Base-by-base conservation (phyloP, 2,888 invertebrate genomes). In the Idaea aversata region DNA sequence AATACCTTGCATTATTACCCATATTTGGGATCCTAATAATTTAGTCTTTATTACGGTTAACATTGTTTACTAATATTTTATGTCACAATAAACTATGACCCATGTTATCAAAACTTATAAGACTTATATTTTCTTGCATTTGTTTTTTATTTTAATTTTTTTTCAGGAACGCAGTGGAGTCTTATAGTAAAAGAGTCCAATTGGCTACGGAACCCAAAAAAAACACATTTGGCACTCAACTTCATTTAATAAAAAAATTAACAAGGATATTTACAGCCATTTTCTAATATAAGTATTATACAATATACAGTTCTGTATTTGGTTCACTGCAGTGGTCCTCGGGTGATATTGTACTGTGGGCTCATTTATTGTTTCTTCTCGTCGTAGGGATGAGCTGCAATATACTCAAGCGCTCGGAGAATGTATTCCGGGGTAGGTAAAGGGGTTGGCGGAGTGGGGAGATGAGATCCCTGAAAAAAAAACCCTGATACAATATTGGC, bases 361-460 rank as follows among this genome's bases (percentile, higher is more conserved):
- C 10, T 38, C 15, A 36, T 68, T 77, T 76, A 77, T 4, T 13
- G 0, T 59, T 76, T 74, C 69, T 76, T 72, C 64, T 80, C 82
- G 4, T 36, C 61, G 77, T 84, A 88, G 61, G 93, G 94, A 84
- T 94, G 93, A 6, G 85, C 81, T 15, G 77, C 79, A 79, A 90
- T 93, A 79, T 87, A 94, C 65, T 87, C 88, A 57, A 94, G 70
- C 60, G 93, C 77, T 57, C 87, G 85, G 13, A 78, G 68, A 71
- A 94, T 91, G 77, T 90, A 87, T 0, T 90, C 93, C 4, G 94
- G 94, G 64, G 93, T 85, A 34, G 93, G 86, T 15, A 86, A 78
- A 1, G 93, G 78, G 5, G 89, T 79, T 13, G 88, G 88, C 0
- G 88, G 69, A 16, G 85, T 86, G 60, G 88, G 88, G 2, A 88